Base-by-base conservation (phyloP, 2,113 vertebrate genomes). In the Pangasianodon hypophthalmus region DNA sequence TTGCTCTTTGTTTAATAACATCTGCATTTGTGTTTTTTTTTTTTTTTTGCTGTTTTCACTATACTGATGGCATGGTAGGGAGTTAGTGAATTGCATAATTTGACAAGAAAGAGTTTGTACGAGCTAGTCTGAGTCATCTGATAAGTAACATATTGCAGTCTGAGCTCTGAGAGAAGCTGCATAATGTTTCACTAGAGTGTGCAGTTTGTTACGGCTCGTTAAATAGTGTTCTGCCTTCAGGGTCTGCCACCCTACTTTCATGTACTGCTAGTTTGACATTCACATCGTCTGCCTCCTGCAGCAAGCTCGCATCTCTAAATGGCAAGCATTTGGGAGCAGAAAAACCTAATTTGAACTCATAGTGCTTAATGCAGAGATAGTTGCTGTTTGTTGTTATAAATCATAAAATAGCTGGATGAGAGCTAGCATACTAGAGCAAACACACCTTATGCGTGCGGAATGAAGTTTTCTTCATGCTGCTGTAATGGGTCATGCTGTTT, bases 121-220 rank as follows among this genome's bases (percentile, higher is more conserved):
- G 5, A n/a, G 52, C 37, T 46, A 48, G 50, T 56, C 50, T 48
- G 6, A 88, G 29, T 80, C 11, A 71, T 83, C 64, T 56, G 48
- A 71, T 88, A 71, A 83, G 87, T 88, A 88, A 71, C 62, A 83
- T 71, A 71, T 83, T 88, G 62, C 62, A 69, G 80, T 56, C n/a
- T 82, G 60, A 56, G 87, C 87, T 71, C 29, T 6, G 48, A 82
- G 58, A 82, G 58, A 37, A 88, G 14, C 11, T 4, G 60, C 60
- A 2, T 82, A 88, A 88, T 71, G 87, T 81, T 80, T 83, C 48
- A 90, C 75, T 58, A 73, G 85, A n/a, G 44, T n/a, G 37, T 86
- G 84, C 56, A 88, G 37, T 77, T 85, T 58, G 16, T 75, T 86
- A 37, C 84, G 0, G 62, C 60, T 89, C 67, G 83, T 62, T 86